Base-by-base conservation (phyloP, 2,888 invertebrate species). In the Platypus cylindrus region DNA sequence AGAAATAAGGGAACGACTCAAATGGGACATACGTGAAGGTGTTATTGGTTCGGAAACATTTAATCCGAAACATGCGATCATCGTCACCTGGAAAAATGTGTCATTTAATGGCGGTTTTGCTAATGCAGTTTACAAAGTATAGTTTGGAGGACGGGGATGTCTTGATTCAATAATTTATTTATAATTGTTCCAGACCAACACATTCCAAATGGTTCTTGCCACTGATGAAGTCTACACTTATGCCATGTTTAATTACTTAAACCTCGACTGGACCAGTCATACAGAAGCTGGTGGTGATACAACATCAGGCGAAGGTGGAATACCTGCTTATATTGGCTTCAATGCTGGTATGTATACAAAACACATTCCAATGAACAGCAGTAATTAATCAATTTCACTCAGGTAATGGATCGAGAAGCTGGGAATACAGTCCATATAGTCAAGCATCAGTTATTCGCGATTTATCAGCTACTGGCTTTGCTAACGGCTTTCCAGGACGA, bases 11-110 rank as follows among this genome's bases (percentile, higher is more conserved):
- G 87, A 89, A 57, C 70, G 90, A 32, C 52, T 86, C 2, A 85
- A 76, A 49, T 87, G 89, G 86, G 90, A 91, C 54, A 78, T 91
- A 38, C 73, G 86, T 28, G 75, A 84, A 48, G 90, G 90, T 7
- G 87, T 94, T 14, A 84, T 90, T 16, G 94, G 95, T 0, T 79
- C 91, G 0, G 83, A 86, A 26, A 78, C 81, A 2, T 97, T 95
- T 63, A 71, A 77, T 46, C 91, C 95, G 0, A 89, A 91, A 55
- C 91, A 91, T 55, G 86, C 80, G 3, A 66, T 87, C 38, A 83
- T 91, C 40, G 74, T 86, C 35, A 95, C 95, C 0, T 97, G 95
- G 97, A 89, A 87, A 60, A 94, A 95, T 61, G 80, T 94, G 63
- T 85, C 90, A 0, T 91, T 91, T 58, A 75, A 84, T 53, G 90